phyloP scores from a whole-genome alignment of 2,888 invertebrate genomes.

The Halocaridina rubra region DNA sequence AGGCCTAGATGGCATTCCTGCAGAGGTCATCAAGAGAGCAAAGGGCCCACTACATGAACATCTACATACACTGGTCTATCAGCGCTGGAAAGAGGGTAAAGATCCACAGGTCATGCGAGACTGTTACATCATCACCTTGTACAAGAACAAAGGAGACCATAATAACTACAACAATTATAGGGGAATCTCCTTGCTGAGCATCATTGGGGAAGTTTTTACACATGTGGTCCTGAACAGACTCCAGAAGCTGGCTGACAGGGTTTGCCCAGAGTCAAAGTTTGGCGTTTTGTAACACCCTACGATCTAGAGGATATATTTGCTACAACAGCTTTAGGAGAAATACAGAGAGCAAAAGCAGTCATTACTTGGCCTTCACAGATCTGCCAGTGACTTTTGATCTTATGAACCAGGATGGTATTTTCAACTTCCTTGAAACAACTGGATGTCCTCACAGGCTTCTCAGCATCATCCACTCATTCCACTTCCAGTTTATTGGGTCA shows the following conservation, averaged over 20 bases:
- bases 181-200: conserved; percentile 1
- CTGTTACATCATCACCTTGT: conserved; percentile 7
- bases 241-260: background rate
- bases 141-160: conserved; percentile 5
- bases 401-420: background rate
- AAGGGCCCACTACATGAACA: background rate
- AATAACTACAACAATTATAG: background rate
- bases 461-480: background rate
- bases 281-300: no score
- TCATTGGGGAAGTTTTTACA: background rate
- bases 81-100: conserved; percentile 18
- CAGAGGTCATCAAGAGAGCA: background rate
- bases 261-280: conserved; percentile 12
- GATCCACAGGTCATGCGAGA: conserved; percentile 12
- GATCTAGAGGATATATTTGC: no score
- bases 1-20: conserved; percentile 14
- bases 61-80: background rate
- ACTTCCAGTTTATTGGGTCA: background rate
- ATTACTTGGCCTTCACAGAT: background rate
- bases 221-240: background rate
- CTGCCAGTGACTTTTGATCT: conserved; percentile 1
- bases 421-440: background rate
- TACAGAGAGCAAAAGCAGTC: background rate
- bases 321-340: background rate
- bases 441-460: background rate